Evolutionary conservation across 2,888 invertebrate genomes (phyloP), one percentile per base, ranked within the genome.

Genomic region (Atrina japonica): DNA sequence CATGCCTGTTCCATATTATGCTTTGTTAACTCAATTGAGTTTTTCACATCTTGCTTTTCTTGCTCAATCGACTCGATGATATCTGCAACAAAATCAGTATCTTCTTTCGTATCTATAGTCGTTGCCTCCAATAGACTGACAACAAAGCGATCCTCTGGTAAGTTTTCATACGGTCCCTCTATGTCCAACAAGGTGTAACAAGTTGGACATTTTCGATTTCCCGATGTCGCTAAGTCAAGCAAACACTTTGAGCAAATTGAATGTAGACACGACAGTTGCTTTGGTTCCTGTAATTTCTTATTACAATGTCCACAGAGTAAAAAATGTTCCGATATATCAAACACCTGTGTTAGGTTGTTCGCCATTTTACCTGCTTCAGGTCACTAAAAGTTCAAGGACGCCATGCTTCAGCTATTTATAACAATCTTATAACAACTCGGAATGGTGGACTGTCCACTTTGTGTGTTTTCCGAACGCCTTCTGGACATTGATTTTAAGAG

Each of bases 231-330:
- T 23, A 21, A 11, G 5, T 35, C 35, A 11, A 35, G n/a, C 18
- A 61, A 16, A 30, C 61, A 61, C 9, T 41, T 29, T 11, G 27
- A 27, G 40, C 68, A 68, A 18, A 61, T 45, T 2, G 68, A 55
- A 47, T 68, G 61, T 6, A 68, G 47, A 55, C 68, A 68, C 30
- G 59, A 9, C 21, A 68, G 35, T 47, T 45, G 53, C 27, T 49
- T 35, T 14, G 61, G 68, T 16, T 53, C 35, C 35, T 16, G 45
- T 18, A 41, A 66, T 14, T 35, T 40, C 6, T 58, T 30, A 14
- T 58, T 56, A 27, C 66, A 66, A 49, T 49, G 25, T 21, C 58
- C 35, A 25, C 66, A 66, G 11, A 40, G 47, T 35, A 58, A 5
- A 14, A 58, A 35, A 11, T 66, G 25, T 27, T 50, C 49, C 11